Evolutionary conservation across 1,140 invertebrate species (phyloP).

Genomic region (Arctopsyche grandis): DNA sequence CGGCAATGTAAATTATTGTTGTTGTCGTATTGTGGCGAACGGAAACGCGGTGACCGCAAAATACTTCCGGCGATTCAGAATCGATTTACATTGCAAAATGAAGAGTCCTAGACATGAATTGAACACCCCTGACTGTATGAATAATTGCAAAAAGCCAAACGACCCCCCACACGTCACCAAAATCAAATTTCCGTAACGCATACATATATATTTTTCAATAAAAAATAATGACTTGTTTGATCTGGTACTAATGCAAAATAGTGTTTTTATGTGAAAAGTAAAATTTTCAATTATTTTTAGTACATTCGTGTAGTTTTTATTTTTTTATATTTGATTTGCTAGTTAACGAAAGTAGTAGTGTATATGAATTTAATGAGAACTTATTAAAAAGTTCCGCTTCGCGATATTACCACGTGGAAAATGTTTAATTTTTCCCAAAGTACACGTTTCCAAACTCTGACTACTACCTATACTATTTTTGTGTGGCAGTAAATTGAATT

Average conservation of each 20-base stretch:
- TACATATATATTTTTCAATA: no score
- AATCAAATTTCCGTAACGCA: no score
- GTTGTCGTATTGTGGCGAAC: neutral
- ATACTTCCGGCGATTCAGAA: slow-evolving; percentile 14
- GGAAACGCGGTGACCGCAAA: neutral
- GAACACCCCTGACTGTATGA: neutral
- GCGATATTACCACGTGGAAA: neutral
- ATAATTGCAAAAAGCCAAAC: neutral
- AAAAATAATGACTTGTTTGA: no score
- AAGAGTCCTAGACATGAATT: neutral
- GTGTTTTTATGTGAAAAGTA: no score
- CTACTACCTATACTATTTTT: neutral
- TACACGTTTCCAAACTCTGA: neutral
- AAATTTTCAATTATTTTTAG: no score
- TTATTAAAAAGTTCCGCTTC: slow-evolving; percentile 9
- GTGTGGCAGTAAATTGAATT: neutral
- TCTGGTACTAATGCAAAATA: no score
- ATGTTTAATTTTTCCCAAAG: neutral
- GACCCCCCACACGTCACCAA: no score
- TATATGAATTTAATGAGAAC: neutral
- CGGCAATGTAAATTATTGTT: neutral
- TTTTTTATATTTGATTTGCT: no score
- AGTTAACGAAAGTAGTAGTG: no score
- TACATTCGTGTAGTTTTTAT: no score
- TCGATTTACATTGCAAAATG: slow-evolving; percentile 20